These are phyloP conservation scores for Dolichomitus sp. DNA, from an alignment of 2,888 invertebrate genomes.

Conservation along the genomic window DNA sequence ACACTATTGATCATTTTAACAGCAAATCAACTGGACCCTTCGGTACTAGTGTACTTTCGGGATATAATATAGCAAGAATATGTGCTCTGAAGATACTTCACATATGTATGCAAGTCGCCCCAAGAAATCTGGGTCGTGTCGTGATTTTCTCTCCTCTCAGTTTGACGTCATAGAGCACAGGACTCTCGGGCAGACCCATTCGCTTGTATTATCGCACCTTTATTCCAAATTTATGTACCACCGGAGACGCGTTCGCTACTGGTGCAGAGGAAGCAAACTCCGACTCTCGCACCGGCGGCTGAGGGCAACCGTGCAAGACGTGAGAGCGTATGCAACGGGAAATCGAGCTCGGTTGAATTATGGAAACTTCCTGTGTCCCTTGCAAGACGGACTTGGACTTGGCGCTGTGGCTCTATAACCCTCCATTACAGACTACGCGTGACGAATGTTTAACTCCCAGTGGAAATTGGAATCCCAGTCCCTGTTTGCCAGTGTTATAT, in stretches of 20 bases:
- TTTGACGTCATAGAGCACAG: constrained; percentile 32
- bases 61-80: not conserved
- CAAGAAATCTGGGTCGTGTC: constrained; percentile 25
- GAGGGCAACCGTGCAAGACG: constrained; percentile 32
- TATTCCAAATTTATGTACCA: constrained; percentile 55
- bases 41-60: not conserved
- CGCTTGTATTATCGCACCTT: constrained; percentile 47
- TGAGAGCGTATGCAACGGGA: constrained; percentile 54
- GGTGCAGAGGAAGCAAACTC: constrained; percentile 8
- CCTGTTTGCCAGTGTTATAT: constrained; percentile 61
- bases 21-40: too few relatives aligned
- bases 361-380: constrained; percentile 66
- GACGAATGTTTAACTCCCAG: constrained; percentile 65
- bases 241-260: constrained; percentile 34
- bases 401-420: constrained; percentile 42
- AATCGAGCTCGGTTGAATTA: constrained; percentile 68
- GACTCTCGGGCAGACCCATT: constrained; percentile 32
- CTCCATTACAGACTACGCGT: constrained; percentile 62
- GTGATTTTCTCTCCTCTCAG: constrained; percentile 39
- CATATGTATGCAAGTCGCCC: not conserved
- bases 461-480: constrained; percentile 69
- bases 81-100: not conserved
- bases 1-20: not conserved
- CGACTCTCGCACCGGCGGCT: not conserved
- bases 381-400: constrained; percentile 47